These are phyloP conservation scores for Erinaceus europaeus DNA, from an alignment of 2,113 vertebrate species.

Conservation along the genomic window DNA sequence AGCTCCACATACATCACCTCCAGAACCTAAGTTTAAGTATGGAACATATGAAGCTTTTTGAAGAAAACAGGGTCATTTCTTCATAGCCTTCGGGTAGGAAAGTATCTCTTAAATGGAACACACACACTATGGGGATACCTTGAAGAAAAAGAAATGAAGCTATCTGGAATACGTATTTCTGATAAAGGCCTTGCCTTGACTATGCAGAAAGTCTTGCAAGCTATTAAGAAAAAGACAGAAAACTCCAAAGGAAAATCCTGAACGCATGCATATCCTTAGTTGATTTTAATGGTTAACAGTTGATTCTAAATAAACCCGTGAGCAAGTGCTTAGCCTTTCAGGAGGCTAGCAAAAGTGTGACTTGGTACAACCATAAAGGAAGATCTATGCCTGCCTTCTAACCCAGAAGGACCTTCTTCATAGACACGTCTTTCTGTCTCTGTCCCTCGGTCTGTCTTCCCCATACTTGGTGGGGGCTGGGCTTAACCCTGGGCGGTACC, in stretches of 20 bases:
- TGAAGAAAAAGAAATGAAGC: constrained; percentile 15
- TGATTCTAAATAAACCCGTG: background rate
- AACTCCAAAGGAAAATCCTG: background rate
- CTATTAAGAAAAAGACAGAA: background rate
- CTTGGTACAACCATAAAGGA: no score
- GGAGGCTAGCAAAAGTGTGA: no score
- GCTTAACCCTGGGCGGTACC: no score
- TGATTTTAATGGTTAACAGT: background rate
- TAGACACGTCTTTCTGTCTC: no score
- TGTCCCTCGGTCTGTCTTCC: no score
- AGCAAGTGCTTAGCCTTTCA: background rate
- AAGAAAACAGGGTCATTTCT: background rate
- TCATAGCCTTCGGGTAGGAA: background rate
- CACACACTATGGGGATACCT: background rate
- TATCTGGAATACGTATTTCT: background rate
- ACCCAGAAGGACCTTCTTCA: no score
- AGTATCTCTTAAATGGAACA: constrained; percentile 8
- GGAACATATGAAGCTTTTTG: background rate
- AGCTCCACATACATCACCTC: background rate
- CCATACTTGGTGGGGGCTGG: no score
- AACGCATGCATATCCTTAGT: background rate
- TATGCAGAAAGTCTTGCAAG: background rate
- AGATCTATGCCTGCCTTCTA: no score
- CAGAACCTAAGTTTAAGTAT: background rate
- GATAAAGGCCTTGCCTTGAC: background rate